A percentile compares a stretch with the other conserved stretches of the same genome.
Conservation (phyloP, 2,113 vertebrate genomes). For the Rallus limicola region DNA sequence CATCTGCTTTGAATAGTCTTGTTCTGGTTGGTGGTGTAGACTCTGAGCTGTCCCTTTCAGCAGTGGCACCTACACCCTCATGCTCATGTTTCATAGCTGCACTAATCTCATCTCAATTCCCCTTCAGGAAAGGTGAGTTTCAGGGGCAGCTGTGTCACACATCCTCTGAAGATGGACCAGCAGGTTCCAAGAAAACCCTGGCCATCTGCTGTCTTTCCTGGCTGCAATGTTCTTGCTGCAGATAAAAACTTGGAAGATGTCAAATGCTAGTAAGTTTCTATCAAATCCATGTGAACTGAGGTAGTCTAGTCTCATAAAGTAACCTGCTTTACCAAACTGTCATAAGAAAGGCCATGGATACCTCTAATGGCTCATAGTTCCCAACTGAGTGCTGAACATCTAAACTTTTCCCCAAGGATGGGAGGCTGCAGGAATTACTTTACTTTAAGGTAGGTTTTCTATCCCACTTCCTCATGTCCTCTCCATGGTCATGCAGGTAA, state of each 20-base stretch:
- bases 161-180: neutral
- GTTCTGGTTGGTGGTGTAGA: rapidly evolving
- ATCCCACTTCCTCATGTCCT: too few relatives aligned
- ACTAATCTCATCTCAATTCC: rapidly evolving
- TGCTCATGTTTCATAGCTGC: neutral
- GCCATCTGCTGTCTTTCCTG: neutral
- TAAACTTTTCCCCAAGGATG: neutral
- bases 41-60: neutral
- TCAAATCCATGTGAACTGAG: neutral
- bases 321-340: neutral
- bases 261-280: neutral
- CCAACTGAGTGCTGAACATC: too few relatives aligned
- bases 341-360: neutral
- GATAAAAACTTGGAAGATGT: neutral
- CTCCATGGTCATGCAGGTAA: too few relatives aligned
- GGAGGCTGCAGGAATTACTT: neutral
- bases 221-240: neutral
- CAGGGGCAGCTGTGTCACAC: neutral
- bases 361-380: neutral
- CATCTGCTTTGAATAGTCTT: neutral
- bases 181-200: neutral
- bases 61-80: rapidly evolving
- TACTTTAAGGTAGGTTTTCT: too few relatives aligned
- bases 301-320: neutral
- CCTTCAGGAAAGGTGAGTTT: neutral